Percentiles rank a stretch among this genome's conserved stretches.
These are phyloP conservation scores for Procambarus clarkii DNA, from an alignment of 1,140 invertebrate genomes.

Conservation along the genomic window DNA sequence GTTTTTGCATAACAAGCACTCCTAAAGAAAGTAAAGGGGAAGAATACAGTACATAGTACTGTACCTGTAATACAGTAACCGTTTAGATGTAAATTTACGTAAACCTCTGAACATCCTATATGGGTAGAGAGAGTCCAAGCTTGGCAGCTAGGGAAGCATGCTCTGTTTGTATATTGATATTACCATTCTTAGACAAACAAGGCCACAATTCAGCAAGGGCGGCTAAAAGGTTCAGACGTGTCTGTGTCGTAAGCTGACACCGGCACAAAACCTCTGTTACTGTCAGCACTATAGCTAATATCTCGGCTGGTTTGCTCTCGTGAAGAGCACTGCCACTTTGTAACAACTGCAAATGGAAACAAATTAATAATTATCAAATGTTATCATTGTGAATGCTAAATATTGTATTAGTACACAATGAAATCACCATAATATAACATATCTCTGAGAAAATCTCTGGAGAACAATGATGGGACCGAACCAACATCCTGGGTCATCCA, in stretches of 20 bases:
- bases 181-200: background rate
- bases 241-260: background rate
- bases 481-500: no score
- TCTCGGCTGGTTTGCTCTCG: background rate
- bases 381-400: no score
- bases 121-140: slow-evolving; percentile 1
- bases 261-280: slow-evolving; percentile 17
- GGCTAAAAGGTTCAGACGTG: slow-evolving; percentile 6
- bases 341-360: background rate
- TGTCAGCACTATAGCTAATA: background rate
- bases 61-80: no score
- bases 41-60: no score
- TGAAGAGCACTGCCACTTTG: slow-evolving; percentile 9
- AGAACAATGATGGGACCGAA: no score
- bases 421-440: no score
- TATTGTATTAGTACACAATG: no score
- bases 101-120: background rate
- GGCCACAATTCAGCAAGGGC: slow-evolving; percentile 19
- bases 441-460: no score
- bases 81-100: no score
- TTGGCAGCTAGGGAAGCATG: slow-evolving; percentile 23
- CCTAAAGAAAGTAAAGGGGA: no score
- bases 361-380: background rate
- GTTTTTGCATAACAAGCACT: no score
- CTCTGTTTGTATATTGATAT: slow-evolving; percentile 4